Conservation (phyloP, 1,140 invertebrate genomes). For the Eriosoma lanigerum region DNA sequence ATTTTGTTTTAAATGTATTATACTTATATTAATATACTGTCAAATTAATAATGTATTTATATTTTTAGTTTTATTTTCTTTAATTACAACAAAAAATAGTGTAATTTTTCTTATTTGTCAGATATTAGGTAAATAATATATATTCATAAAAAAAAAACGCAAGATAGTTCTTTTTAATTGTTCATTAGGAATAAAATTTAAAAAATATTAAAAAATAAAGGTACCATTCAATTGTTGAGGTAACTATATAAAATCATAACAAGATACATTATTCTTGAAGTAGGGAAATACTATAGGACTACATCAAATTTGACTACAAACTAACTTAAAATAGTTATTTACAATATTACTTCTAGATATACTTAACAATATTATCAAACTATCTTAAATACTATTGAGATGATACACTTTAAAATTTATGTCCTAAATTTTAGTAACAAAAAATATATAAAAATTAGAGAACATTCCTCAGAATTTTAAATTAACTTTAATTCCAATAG, state of each 20-base stretch:
- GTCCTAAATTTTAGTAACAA: constrained; percentile 45
- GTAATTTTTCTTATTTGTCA: background rate
- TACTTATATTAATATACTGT: too few relatives aligned
- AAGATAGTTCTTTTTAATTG: background rate
- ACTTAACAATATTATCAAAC: constrained; percentile 44
- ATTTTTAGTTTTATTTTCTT: background rate
- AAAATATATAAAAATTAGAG: constrained; percentile 48
- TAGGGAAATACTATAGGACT: constrained; percentile 40
- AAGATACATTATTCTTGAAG: constrained; percentile 40
- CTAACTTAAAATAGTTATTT: constrained; percentile 41
- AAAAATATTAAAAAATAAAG: constrained; percentile 48
- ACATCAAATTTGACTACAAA: constrained; percentile 39
- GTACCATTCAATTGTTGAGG: constrained; percentile 31
- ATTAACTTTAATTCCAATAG: background rate
- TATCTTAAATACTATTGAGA: constrained; percentile 48
- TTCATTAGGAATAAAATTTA: constrained; percentile 45
- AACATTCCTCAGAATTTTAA: constrained; percentile 2
- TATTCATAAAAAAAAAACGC: background rate
- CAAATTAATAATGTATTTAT: too few relatives aligned
- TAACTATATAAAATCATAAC: constrained; percentile 49
- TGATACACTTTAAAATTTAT: constrained; percentile 40
- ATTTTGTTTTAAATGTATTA: too few relatives aligned
- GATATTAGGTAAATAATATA: constrained; percentile 2
- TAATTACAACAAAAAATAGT: constrained; percentile 23
- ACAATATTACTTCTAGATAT: constrained; percentile 29